A percentile compares a stretch with the other conserved stretches of the same genome.
Evolutionary conservation across 1,140 invertebrate species (phyloP).

Genomic region (Drosophila asahinai): DNA sequence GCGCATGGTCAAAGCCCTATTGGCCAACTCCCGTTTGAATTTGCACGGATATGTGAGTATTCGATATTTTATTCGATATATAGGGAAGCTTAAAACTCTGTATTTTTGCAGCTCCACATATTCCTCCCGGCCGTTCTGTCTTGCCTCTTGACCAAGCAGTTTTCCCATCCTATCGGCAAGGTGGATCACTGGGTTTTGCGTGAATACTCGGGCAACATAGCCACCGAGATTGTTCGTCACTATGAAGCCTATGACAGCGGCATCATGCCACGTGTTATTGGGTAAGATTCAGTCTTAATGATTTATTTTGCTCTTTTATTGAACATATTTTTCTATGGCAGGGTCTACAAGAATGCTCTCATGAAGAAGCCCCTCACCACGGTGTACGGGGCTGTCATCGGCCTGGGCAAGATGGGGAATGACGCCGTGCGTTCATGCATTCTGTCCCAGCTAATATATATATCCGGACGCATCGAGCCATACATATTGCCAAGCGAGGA

Average conservation of each 20-base stretch:
- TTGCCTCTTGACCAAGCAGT: slow-evolving; percentile 29
- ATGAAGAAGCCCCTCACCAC: slow-evolving; percentile 24
- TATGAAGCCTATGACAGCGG: slow-evolving; percentile 2
- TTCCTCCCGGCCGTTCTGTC: slow-evolving; percentile 35
- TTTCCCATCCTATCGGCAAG: neutral
- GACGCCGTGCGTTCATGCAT: slow-evolving; percentile 29
- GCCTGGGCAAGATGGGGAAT: slow-evolving; percentile 47
- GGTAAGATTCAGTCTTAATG: slow-evolving; percentile 15
- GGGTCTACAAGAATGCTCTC: slow-evolving; percentile 35
- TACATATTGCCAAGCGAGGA: neutral
- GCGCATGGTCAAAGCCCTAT: slow-evolving; percentile 46
- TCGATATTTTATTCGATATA: neutral
- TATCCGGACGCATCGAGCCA: slow-evolving; percentile 29
- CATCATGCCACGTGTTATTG: slow-evolving; percentile 39
- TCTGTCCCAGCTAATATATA: slow-evolving; percentile 24
- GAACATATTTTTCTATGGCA: neutral
- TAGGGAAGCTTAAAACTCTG: neutral
- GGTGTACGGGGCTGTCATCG: slow-evolving; percentile 49
- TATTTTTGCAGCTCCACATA: slow-evolving; percentile 1
- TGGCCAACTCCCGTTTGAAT: slow-evolving; percentile 21
- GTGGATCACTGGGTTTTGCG: slow-evolving; percentile 49
- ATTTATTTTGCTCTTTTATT: neutral
- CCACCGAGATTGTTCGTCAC: slow-evolving; percentile 25
- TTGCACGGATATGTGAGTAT: slow-evolving; percentile 51
- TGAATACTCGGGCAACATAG: slow-evolving; percentile 48